Evolutionary conservation across 2,888 invertebrate genomes (phyloP), one percentile per base, ranked within the genome.

Genomic region (Fabriciana adippe): DNA sequence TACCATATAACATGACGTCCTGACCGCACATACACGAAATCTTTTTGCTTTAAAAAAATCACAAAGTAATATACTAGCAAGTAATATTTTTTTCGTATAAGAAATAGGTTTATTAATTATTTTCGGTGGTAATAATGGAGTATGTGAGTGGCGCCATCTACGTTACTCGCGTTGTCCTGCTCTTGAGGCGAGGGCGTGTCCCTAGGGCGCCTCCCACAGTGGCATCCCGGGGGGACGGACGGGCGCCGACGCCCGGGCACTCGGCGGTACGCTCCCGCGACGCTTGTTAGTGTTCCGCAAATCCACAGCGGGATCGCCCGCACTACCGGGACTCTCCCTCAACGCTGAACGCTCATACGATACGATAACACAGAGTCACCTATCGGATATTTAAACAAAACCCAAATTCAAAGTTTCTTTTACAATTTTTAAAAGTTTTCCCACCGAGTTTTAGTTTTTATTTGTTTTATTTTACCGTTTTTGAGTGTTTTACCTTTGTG

Each of bases 161-260:
- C 74, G 76, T 61, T 72, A 76, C 81, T 90, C 82, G 82, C 82
- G 85, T 82, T 75, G 86, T 92, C 91, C 85, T 84, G 90, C 93
- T 93, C 93, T 87, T 83, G 90, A 86, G 91, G 89, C 90, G 93
- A 93, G 93, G 93, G 93, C 93, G 93, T 93, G 92, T 90, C 90
- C 91, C 90, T 78, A 81, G 90, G 90, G 92, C 89, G 83, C 89
- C 89, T 88, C 91, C 90, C 90, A 84, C 89, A 88, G 90, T 41
- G 35, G 35, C 11, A 11, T 41, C 87, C 89, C 89, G 90, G 90
- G 89, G 90, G 90, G 90, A 89, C 87, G 87, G 90, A 86, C 89
- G 90, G 89, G 88, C 90, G 90, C 90, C 85, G 90, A 87, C 88
- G 92, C 91, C 88, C 84, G 87, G 87, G 92, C 89, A 89, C 90